These are phyloP conservation scores for Cynocephalus volans DNA, from an alignment of 2,113 vertebrate genomes.

Conservation along the genomic window DNA sequence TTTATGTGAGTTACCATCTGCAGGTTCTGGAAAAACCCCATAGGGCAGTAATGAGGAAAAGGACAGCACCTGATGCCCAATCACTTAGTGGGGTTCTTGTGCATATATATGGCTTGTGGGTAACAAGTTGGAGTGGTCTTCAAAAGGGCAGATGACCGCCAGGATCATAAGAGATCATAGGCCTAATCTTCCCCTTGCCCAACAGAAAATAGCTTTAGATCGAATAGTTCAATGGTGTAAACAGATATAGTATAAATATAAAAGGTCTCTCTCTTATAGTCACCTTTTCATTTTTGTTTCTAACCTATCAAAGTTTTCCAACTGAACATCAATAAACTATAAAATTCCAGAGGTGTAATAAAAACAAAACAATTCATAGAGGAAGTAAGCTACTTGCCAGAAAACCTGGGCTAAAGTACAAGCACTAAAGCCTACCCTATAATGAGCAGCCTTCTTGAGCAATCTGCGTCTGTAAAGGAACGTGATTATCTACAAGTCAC, in stretches of 20 bases:
- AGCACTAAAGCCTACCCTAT: background rate
- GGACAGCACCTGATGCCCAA: background rate
- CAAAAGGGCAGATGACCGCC: background rate
- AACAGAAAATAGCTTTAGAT: background rate
- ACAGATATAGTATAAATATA: background rate
- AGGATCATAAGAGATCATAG: background rate
- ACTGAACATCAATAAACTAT: background rate
- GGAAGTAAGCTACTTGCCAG: background rate
- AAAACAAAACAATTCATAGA: conserved; percentile 3
- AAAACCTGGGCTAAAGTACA: background rate
- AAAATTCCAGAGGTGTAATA: background rate
- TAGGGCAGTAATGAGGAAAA: background rate
- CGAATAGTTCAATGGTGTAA: background rate
- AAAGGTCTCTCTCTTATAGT: background rate
- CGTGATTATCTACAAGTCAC: background rate
- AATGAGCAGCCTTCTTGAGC: background rate
- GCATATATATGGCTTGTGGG: background rate
- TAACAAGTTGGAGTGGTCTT: background rate
- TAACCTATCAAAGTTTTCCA: background rate
- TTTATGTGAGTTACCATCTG: background rate
- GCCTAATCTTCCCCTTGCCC: background rate
- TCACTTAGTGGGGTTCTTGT: no score
- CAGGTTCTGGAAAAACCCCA: background rate
- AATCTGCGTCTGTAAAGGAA: background rate
- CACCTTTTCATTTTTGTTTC: conserved; percentile 23